Evolutionary conservation across 2,113 vertebrate genomes (phyloP).

Genomic region (Suncus etruscus): DNA sequence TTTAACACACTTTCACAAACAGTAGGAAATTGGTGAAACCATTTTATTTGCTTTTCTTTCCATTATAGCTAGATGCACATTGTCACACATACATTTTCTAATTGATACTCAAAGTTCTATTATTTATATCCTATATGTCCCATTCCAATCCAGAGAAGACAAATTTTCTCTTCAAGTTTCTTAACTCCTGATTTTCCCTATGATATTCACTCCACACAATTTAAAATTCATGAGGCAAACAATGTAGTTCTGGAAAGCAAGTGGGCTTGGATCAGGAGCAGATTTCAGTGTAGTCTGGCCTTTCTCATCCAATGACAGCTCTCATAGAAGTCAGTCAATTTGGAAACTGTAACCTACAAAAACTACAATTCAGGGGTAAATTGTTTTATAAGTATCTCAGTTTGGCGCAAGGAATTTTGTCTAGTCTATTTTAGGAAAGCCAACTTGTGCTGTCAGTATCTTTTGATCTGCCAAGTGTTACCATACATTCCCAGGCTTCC

Average conservation of each 20-base stretch:
- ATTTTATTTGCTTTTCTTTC: background rate
- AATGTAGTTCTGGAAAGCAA: background rate
- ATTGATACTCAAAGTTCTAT: background rate
- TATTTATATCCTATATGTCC: background rate
- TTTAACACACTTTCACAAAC: background rate
- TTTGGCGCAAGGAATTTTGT: background rate
- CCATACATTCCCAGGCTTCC: background rate
- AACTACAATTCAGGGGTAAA: background rate
- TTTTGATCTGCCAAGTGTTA: background rate
- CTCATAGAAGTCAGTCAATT: background rate
- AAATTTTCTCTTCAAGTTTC: background rate
- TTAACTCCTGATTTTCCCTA: background rate
- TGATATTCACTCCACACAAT: background rate
- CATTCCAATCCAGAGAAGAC: background rate
- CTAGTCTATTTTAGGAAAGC: slow-evolving; percentile 40
- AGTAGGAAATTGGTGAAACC: background rate
- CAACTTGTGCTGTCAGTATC: slow-evolving; percentile 33
- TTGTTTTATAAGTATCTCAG: too few relatives aligned
- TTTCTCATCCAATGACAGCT: background rate
- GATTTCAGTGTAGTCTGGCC: background rate
- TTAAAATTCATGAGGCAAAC: slow-evolving; percentile 1
- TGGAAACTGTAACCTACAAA: background rate
- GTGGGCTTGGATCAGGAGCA: background rate
- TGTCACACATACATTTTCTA: background rate
- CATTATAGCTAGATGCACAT: background rate